Base-by-base conservation (phyloP, 2,113 vertebrate species). In the Laticauda colubrina region DNA sequence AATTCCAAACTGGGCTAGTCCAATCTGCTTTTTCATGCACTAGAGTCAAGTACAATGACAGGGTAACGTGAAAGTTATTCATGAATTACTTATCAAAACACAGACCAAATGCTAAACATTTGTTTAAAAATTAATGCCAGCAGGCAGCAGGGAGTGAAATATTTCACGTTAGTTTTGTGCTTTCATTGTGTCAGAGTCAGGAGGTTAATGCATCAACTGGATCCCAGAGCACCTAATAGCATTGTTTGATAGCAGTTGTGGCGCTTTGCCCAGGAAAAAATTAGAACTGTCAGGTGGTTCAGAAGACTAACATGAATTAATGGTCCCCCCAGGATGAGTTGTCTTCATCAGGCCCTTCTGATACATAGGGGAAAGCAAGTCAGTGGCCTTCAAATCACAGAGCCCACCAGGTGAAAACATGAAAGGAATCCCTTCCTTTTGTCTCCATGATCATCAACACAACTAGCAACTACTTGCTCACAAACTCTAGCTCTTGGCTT, bases 51-150 rank as follows among this genome's bases (percentile, higher is more conserved):
- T 93, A 87, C 59, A 26, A 61, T 11, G 4, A 48, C 24, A 86
- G 93, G 94, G 96, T 96, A 95, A 96, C 93, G 48, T 90, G 91
- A 93, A 95, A 95, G 96, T 95, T 95, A 95, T 92, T 93, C 96
- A 96, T 96, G 87, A 95, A 95, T 96, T 95, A 95, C 94, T 96
- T 94, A 96, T 90, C 93, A 93, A 91, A 96, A 95, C 93, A 95
- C 90, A 85, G 89, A 61, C 87, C 91, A 93, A 90, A 94, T 85
- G 95, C 95, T 95, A 95, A 95, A 95, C 94, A 95, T 95, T 94
- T 95, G 91, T 94, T 95, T 96, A 95, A 96, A 95, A 95, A 96
- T 96, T 96, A 94, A 96, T 96, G 96, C 87, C 29, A 45, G 56
- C 90, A 92, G 69, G 93, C 95, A 92, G 93, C 11, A 34, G 94